Conservation (phyloP, 1,140 invertebrate genomes). For the Saccostrea glomerata region DNA sequence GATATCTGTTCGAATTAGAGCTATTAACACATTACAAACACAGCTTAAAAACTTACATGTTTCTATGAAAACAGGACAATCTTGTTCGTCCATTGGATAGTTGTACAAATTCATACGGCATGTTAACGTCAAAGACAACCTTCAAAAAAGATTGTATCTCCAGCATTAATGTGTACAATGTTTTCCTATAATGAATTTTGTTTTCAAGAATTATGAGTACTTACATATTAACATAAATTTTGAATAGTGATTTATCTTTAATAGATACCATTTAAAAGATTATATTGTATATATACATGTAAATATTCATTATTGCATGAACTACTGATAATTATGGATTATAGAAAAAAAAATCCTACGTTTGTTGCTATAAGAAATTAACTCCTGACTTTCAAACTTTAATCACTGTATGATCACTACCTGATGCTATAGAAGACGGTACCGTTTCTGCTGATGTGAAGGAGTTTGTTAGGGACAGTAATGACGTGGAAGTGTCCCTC, state of each 20-base stretch:
- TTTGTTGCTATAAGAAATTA: too few species aligned
- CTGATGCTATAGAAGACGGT: slow-evolving; percentile 82
- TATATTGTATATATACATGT: too few species aligned
- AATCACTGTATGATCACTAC: slow-evolving; percentile 69
- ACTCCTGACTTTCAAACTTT: too few species aligned
- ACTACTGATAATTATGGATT: too few species aligned
- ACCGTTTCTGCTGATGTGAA: slow-evolving; percentile 81
- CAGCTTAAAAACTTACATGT: slow-evolving; percentile 68
- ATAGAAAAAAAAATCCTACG: too few species aligned
- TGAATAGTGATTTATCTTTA: too few species aligned
- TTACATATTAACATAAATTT: slow-evolving; percentile 69
- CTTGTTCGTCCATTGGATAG: slow-evolving; percentile 74
- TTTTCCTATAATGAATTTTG: background rate
- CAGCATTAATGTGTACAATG: background rate
- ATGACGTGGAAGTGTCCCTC: slow-evolving; percentile 78
- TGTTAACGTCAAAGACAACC: slow-evolving; percentile 65
- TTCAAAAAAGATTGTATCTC: slow-evolving; percentile 40
- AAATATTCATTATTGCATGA: too few species aligned
- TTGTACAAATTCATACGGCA: slow-evolving; percentile 74
- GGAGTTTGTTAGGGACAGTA: slow-evolving; percentile 79
- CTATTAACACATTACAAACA: too few species aligned
- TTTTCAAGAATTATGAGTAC: slow-evolving; percentile 71
- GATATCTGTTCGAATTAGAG: too few species aligned
- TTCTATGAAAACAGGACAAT: slow-evolving; percentile 68
- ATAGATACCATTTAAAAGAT: too few species aligned